These are phyloP conservation scores for Malurus splendens DNA, from an alignment of 2,797 vertebrate species.

Conservation along the genomic window DNA sequence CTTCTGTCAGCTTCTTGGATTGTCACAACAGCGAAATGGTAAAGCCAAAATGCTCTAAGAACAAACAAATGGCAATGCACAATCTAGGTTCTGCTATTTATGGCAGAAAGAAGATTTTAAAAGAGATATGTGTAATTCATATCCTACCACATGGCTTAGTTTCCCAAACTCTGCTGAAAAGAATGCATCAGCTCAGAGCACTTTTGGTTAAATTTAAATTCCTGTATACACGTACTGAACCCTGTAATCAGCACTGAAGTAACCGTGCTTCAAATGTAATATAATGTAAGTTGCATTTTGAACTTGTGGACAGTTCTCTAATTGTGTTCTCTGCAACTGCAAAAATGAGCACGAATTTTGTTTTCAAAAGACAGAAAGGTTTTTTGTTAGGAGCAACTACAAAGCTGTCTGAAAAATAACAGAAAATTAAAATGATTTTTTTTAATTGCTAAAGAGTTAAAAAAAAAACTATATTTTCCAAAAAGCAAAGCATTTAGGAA, in stretches of 20 bases:
- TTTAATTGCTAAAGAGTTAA: not conserved
- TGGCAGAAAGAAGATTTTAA: not conserved
- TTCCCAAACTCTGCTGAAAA: not conserved
- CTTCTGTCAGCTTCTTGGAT: conserved; percentile 1
- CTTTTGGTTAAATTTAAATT: not conserved
- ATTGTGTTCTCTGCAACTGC: not conserved
- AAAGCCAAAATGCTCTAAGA: conserved; percentile 8
- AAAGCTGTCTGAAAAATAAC: not conserved
- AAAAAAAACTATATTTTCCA: not conserved
- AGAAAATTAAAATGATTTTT: not conserved
- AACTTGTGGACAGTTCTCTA: not conserved
- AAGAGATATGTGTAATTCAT: not conserved
- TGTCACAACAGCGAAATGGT: not conserved
- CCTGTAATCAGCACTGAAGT: not conserved
- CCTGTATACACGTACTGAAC: not conserved
- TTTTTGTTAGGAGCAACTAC: not conserved
- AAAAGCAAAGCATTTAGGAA: not conserved
- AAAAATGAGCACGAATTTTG: not conserved
- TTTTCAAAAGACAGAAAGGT: not conserved
- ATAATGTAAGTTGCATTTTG: not conserved
- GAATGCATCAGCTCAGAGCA: not conserved
- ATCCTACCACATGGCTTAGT: not conserved
- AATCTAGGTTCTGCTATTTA: not conserved
- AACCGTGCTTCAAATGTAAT: not conserved
- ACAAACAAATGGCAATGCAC: not conserved